phyloP scores from a whole-genome alignment of 2,888 invertebrate species.

The Andrena praecox region DNA sequence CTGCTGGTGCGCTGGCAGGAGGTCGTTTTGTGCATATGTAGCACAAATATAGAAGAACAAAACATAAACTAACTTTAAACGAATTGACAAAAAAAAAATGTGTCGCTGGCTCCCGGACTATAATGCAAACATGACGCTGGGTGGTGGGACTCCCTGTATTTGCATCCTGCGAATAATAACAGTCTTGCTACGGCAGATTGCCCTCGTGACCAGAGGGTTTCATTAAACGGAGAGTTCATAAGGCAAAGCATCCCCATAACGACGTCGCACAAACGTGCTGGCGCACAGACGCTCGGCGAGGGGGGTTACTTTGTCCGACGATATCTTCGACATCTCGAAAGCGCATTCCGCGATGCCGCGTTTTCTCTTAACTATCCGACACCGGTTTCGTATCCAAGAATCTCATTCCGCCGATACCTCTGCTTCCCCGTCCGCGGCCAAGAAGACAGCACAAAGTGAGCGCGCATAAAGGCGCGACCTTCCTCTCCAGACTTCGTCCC shows the following conservation, averaged over 20 bases:
- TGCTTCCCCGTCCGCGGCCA: slow-evolving; percentile 61
- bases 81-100: no score
- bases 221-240: slow-evolving; percentile 7
- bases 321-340: slow-evolving; percentile 48
- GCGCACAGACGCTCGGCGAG: background rate
- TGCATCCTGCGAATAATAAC: slow-evolving; percentile 6
- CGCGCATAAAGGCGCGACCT: slow-evolving; percentile 73
- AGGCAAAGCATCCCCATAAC: background rate
- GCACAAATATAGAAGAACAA: no score
- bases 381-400: slow-evolving; percentile 68
- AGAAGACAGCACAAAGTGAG: slow-evolving; percentile 72
- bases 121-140: no score
- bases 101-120: no score
- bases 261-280: background rate
- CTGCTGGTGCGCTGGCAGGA: no score
- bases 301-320: slow-evolving; percentile 42
- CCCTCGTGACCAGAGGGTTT: slow-evolving; percentile 20
- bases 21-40: no score
- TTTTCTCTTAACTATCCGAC: slow-evolving; percentile 70
- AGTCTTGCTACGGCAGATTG: background rate
- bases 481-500: slow-evolving; percentile 66
- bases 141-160: background rate
- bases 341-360: slow-evolving; percentile 64
- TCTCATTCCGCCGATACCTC: slow-evolving; percentile 70
- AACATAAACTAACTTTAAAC: no score